A percentile compares a stretch with the other conserved stretches of the same genome.
Conservation (phyloP, 2,113 vertebrate genomes). For the Nibea albiflora region DNA sequence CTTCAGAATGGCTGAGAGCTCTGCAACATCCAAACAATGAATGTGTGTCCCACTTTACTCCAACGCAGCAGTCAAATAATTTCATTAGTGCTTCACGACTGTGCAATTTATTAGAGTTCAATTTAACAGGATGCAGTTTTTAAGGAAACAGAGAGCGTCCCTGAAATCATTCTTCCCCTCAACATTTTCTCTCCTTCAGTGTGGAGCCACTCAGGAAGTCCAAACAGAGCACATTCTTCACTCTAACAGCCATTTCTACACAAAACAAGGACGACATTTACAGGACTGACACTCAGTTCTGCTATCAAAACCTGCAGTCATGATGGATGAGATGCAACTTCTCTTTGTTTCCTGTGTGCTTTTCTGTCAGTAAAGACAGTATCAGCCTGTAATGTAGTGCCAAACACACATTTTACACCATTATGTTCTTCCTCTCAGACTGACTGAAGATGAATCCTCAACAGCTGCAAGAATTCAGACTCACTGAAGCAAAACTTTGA, state of each 20-base stretch:
- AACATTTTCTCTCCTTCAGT: neutral
- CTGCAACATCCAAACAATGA: constrained; percentile 20
- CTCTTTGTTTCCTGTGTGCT: neutral
- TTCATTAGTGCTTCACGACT: neutral
- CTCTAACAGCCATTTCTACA: neutral
- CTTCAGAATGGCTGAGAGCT: constrained; percentile 19
- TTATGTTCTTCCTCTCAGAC: constrained; percentile 1
- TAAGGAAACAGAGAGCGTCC: constrained; percentile 1
- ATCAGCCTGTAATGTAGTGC: neutral
- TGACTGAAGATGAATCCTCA: neutral
- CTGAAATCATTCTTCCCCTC: neutral
- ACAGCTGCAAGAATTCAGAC: neutral
- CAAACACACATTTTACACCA: neutral
- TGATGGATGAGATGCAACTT: neutral
- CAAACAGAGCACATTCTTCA: constrained; percentile 1
- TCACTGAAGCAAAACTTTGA: neutral
- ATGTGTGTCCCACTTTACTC: constrained; percentile 32
- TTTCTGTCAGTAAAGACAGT: neutral
- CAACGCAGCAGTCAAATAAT: neutral
- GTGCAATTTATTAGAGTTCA: constrained; percentile 4
- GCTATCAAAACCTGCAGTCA: neutral
- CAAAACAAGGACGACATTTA: neutral
- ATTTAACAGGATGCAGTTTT: neutral
- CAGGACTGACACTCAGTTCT: neutral
- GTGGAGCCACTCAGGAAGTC: neutral